Conservation (phyloP, 2,888 invertebrate genomes). For the Toxonevra muliebris region DNA sequence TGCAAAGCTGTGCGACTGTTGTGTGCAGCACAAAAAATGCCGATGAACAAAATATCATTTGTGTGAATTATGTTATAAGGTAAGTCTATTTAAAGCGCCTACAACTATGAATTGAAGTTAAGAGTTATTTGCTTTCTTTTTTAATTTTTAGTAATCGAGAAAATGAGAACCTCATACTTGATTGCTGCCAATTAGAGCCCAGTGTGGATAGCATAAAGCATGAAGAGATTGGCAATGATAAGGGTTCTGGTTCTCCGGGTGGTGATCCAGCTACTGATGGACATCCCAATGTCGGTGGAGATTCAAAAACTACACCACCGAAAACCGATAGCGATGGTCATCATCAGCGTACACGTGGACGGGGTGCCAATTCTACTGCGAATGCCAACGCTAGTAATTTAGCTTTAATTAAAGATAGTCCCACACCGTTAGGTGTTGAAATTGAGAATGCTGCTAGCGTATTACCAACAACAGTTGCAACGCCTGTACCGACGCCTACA, state of each 20-base stretch:
- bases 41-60: conserved; percentile 96
- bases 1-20: conserved; percentile 96
- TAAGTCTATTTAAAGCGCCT: conserved; percentile 55
- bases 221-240: conserved; percentile 77
- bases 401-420: conserved; percentile 56
- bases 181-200: conserved; percentile 91
- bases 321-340: conserved; percentile 62
- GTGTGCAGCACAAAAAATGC: conserved; percentile 95
- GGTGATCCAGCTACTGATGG: conserved; percentile 75
- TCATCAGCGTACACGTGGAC: conserved; percentile 52
- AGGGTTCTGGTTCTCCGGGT: conserved; percentile 89
- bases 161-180: conserved; percentile 90
- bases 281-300: conserved; percentile 53
- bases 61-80: conserved; percentile 97
- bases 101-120: background rate
- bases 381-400: conserved; percentile 52
- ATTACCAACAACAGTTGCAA: conserved; percentile 50
- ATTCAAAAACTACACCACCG: conserved; percentile 63
- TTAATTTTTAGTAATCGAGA: conserved; percentile 67
- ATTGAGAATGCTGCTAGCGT: conserved; percentile 44
- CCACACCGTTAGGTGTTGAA: conserved; percentile 50
- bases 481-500: conserved; percentile 38
- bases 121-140: background rate
- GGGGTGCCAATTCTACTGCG: conserved; percentile 55
- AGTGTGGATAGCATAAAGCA: conserved; percentile 79